phyloP scores from a whole-genome alignment of 2,797 vertebrate genomes.

The Monodelphis domestica region DNA sequence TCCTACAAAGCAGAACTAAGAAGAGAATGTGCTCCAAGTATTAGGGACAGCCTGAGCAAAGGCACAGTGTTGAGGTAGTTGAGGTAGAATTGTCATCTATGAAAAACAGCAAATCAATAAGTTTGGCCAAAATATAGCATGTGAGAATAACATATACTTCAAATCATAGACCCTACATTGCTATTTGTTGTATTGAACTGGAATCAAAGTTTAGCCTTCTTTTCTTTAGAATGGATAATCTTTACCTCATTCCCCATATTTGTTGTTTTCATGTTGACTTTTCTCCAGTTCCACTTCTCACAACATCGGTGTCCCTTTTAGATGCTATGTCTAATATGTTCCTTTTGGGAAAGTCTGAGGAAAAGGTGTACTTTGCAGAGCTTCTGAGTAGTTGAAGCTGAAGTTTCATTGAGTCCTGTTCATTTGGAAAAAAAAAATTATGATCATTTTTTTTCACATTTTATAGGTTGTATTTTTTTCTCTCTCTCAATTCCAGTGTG shows the following conservation, averaged over 20 bases:
- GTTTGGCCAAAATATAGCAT: background rate
- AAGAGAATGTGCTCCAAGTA: background rate
- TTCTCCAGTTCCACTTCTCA: background rate
- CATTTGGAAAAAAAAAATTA: background rate
- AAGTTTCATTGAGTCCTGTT: background rate
- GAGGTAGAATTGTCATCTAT: background rate
- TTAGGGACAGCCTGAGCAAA: no score
- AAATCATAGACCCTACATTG: background rate
- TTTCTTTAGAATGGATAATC: background rate
- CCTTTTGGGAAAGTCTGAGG: background rate
- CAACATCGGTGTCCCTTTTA: background rate
- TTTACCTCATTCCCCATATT: background rate
- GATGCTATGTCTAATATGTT: rapidly evolving
- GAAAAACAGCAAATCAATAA: background rate
- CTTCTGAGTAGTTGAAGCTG: background rate
- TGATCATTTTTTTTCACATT: background rate
- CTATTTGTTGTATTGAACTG: background rate
- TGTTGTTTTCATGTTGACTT: background rate
- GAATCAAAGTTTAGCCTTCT: background rate
- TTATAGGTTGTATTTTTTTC: background rate
- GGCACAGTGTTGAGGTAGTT: background rate
- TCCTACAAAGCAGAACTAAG: background rate
- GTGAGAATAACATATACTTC: background rate
- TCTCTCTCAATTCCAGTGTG: constrained; percentile 88
- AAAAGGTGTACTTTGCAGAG: background rate